Evolutionary conservation across 2,888 invertebrate species (phyloP).

Genomic region (Ophonus ardosiacus): DNA sequence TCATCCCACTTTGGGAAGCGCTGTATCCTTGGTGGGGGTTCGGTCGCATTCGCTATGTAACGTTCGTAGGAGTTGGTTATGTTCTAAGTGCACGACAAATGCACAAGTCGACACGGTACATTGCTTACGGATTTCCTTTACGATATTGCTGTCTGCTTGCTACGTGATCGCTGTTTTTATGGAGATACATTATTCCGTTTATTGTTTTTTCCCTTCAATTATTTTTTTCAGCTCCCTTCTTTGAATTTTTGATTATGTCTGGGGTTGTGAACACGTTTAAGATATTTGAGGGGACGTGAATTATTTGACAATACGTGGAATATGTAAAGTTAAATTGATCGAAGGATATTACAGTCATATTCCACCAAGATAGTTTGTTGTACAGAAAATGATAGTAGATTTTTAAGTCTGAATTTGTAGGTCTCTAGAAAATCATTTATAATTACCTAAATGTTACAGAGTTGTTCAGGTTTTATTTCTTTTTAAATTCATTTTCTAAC

Average conservation of each 20-base stretch:
- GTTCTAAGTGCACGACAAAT: conserved; percentile 48
- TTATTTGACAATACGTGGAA: not conserved
- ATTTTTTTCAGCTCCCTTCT: conserved; percentile 18
- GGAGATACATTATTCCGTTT: conserved; percentile 51
- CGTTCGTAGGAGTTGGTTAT: conserved; percentile 32
- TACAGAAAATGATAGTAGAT: no score
- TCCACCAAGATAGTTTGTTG: no score
- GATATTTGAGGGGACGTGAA: not conserved
- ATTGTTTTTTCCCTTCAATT: conserved; percentile 39
- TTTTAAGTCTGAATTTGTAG: no score
- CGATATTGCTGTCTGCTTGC: conserved; percentile 49
- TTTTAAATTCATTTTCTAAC: no score
- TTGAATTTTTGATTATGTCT: conserved; percentile 36
- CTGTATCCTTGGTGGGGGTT: not conserved
- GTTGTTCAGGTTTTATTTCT: no score
- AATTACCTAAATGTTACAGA: no score
- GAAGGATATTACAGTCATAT: no score
- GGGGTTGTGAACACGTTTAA: conserved; percentile 11
- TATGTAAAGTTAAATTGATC: not conserved
- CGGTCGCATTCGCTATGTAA: no score
- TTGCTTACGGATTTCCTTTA: conserved; percentile 54
- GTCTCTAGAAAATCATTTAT: no score
- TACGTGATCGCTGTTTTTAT: conserved; percentile 49
- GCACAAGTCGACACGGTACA: conserved; percentile 50
- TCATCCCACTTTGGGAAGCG: not conserved